Conservation (phyloP, 1,140 invertebrate genomes). For the Anadara kagoshimensis region DNA sequence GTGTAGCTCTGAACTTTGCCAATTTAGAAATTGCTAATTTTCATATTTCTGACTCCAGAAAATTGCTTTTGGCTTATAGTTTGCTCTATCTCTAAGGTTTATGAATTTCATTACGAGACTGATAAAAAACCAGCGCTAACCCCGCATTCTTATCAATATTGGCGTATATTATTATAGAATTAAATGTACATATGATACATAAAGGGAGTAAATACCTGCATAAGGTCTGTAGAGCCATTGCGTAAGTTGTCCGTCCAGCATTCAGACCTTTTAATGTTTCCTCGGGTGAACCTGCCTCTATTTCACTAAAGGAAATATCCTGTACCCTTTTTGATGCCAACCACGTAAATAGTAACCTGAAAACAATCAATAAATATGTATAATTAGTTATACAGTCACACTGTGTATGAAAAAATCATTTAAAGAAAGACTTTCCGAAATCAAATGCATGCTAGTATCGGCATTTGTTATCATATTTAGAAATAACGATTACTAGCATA, state of each 20-base stretch:
- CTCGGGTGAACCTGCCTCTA: constrained; percentile 30
- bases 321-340: constrained; percentile 31
- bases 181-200: background rate
- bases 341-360: constrained; percentile 33
- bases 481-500: too few species aligned
- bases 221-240: constrained; percentile 39
- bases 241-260: constrained; percentile 37
- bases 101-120: too few species aligned
- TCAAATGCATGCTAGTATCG: background rate
- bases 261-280: constrained; percentile 27
- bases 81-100: too few species aligned
- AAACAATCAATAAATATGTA: background rate
- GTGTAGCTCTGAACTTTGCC: too few species aligned
- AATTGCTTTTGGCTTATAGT: too few species aligned
- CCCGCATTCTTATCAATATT: too few species aligned
- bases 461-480: too few species aligned
- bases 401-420: background rate
- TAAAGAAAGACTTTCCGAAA: background rate
- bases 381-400: background rate
- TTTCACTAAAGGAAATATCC: constrained; percentile 27
- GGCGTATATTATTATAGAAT: too few species aligned
- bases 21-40: too few species aligned
- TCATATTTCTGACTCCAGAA: too few species aligned
- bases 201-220: constrained; percentile 22
- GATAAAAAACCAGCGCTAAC: too few species aligned